Evolutionary conservation across 1,140 invertebrate genomes (phyloP).

Genomic region (Drosophila novamexicana): DNA sequence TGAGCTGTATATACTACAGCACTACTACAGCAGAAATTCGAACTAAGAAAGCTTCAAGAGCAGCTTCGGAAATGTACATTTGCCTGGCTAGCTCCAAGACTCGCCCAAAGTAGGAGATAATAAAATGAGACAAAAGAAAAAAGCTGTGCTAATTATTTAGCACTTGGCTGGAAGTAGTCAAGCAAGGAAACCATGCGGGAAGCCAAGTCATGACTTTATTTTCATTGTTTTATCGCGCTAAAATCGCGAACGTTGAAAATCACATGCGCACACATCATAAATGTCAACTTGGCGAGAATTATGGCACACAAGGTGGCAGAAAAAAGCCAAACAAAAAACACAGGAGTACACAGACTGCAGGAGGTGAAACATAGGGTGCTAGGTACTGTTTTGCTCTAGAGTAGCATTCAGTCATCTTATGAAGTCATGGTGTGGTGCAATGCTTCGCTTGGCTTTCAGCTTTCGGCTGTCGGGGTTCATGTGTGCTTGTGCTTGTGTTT

Average conservation of each 20-base stretch:
- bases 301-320: conserved; percentile 62
- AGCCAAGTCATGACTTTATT: conserved; percentile 68
- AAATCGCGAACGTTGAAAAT: conserved; percentile 63
- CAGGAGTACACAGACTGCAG: conserved; percentile 5
- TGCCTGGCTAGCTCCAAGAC: neutral
- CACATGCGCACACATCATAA: conserved; percentile 82
- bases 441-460: conserved; percentile 10
- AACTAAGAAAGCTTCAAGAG: neutral
- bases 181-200: conserved; percentile 24
- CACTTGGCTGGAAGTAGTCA: conserved; percentile 19
- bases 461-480: conserved; percentile 3
- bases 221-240: conserved; percentile 73
- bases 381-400: conserved; percentile 6
- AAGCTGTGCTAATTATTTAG: conserved; percentile 37
- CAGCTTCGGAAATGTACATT: neutral
- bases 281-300: conserved; percentile 80
- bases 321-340: conserved; percentile 2
- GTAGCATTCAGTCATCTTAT: conserved; percentile 43
- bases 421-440: conserved; percentile 56
- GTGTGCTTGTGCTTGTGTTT: conserved; percentile 5
- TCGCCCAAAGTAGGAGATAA: neutral
- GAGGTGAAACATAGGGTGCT: neutral
- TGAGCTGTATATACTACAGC: neutral
- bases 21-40: no score
- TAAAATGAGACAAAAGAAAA: conserved; percentile 19